phyloP scores from a whole-genome alignment of 2,888 invertebrate species.

The Busseola fusca region DNA sequence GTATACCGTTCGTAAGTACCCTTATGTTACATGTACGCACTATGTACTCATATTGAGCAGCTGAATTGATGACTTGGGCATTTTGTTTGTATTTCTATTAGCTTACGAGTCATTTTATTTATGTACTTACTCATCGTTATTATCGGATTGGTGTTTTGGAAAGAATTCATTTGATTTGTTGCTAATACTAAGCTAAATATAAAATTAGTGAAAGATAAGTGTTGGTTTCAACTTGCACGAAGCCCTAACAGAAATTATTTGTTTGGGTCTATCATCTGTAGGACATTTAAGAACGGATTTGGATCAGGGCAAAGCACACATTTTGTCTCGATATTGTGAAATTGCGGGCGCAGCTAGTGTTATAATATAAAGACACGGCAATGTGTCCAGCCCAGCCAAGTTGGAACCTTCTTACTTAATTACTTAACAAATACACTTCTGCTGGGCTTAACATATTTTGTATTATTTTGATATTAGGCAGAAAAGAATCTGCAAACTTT shows the following conservation, averaged over 20 bases:
- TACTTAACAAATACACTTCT: no score
- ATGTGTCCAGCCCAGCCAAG: not conserved
- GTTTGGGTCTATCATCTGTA: no score
- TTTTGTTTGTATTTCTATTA: constrained; percentile 15
- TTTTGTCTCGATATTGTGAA: no score
- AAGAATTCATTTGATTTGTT: not conserved
- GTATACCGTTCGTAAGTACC: constrained; percentile 19
- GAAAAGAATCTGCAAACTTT: not conserved
- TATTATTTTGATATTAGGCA: not conserved
- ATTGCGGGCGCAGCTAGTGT: not conserved
- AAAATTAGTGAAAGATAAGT: not conserved
- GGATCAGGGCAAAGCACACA: no score
- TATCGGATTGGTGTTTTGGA: not conserved
- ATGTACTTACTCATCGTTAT: not conserved
- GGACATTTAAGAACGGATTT: not conserved
- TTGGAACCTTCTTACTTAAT: not conserved
- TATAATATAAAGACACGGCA: not conserved
- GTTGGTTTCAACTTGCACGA: not conserved
- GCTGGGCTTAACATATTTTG: not conserved
- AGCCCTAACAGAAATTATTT: not conserved
- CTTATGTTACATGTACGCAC: constrained; percentile 36
- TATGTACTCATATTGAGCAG: constrained; percentile 27
- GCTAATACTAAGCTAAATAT: not conserved
- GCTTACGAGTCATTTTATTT: constrained; percentile 14
- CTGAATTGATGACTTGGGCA: constrained; percentile 32